A percentile compares a stretch with the other conserved stretches of the same genome.
Conservation (phyloP, 2,888 invertebrate species). For the Cephus rjabovi region DNA sequence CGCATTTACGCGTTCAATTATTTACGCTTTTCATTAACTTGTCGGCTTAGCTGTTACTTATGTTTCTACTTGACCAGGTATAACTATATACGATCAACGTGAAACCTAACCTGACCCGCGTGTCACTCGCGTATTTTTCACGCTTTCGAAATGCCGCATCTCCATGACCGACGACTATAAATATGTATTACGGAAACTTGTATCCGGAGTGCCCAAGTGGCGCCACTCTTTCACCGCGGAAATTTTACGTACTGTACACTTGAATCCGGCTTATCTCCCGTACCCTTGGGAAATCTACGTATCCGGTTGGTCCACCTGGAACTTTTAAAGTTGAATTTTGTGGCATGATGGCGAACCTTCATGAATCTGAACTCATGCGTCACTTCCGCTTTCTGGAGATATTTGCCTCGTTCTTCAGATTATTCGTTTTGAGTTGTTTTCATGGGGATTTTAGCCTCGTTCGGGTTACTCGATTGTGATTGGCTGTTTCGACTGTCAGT, state of each 20-base stretch:
- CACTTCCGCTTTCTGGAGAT: background rate
- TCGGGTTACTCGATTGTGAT: background rate
- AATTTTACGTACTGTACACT: background rate
- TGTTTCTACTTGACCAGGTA: background rate
- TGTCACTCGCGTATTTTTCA: background rate
- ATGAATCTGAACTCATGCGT: background rate
- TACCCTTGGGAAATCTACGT: constrained; percentile 32
- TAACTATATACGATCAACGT: background rate
- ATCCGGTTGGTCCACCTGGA: constrained; percentile 25
- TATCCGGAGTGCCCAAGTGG: background rate
- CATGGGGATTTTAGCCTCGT: background rate
- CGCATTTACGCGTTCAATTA: background rate
- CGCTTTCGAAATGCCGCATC: background rate
- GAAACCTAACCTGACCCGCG: background rate
- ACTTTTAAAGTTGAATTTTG: constrained; percentile 10
- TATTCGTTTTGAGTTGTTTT: background rate
- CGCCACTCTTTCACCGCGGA: background rate
- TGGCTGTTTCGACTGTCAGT: background rate
- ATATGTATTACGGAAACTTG: background rate
- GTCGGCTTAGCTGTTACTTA: background rate
- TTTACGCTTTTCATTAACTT: background rate
- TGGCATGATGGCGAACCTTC: background rate
- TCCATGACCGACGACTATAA: background rate
- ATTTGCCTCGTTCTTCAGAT: background rate
- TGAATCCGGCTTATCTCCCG: constrained; percentile 21